Base-by-base conservation (phyloP, 2,888 invertebrate species). In the Ceramica pisi region DNA sequence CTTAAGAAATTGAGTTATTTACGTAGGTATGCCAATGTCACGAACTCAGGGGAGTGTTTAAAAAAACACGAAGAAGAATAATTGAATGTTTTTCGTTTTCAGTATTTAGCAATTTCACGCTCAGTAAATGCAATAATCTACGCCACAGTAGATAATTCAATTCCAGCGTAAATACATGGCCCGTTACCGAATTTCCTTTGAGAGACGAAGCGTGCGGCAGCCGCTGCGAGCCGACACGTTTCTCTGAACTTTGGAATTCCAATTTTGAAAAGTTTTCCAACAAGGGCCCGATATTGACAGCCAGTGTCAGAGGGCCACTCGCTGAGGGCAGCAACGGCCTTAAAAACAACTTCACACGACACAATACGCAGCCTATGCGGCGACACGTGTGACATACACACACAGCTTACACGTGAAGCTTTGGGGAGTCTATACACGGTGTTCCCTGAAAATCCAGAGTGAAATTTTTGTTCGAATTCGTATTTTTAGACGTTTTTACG, bases 261-360 rank as follows among this genome's bases (percentile, higher is more conserved):
- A 95, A 95, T 95, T 95, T 95, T 95, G 95, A 95, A 95, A 95
- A 95, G 93, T 95, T 95, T 94, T 91, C 91, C 93, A 93, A 94
- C 94, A 93, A 94, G 94, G 93, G 91, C 93, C 75, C 92, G 89
- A 92, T 94, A 94, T 95, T 95, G 94, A 95, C 94, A 94, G 93
- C 88, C 90, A 92, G 91, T 94, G 93, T 94, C 94, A 94, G 92
- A 92, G 92, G 90, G 90, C 92, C 91, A 92, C 90, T 90, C 88
- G 73, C 56, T 35, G 72, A 71, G 89, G 91, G 88, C 89, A 90
- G 87, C 89, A 87, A 78, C 76, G 76, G 80, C 85, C 86, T 86
- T 84, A 83, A 82, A 84, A 89, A 88, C 88, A 90, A 89, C 89
- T 90, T 86, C 81, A 72, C 83, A 67, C 67, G 79, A 77, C 78